These are phyloP conservation scores for Cromileptes altivelis DNA, from an alignment of 2,113 vertebrate species.

Conservation along the genomic window DNA sequence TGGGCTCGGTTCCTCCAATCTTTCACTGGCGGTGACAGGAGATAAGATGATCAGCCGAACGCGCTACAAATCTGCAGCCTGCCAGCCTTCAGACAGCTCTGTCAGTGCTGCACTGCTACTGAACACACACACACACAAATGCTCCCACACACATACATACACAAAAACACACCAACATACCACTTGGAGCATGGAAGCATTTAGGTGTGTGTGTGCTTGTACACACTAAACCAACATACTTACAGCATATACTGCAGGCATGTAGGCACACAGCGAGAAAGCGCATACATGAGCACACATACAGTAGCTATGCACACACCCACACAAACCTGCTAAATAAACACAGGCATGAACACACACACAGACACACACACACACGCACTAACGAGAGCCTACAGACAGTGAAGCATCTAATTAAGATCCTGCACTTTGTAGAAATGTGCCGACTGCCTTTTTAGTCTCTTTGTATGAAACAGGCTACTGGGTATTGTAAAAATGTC, in stretches of 20 bases:
- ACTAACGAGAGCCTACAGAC: slow-evolving; percentile 52
- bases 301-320: slow-evolving; percentile 10
- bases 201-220: neutral
- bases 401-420: slow-evolving; percentile 70
- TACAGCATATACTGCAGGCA: slow-evolving; percentile 18
- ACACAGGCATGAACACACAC: slow-evolving; percentile 11
- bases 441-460: slow-evolving; percentile 50
- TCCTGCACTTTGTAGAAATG: slow-evolving; percentile 56
- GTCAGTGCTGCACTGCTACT: slow-evolving; percentile 68
- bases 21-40: slow-evolving; percentile 80
- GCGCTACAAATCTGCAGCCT: slow-evolving; percentile 80
- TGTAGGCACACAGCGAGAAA: slow-evolving; percentile 11
- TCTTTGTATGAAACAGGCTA: slow-evolving; percentile 34
- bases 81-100: slow-evolving; percentile 79
- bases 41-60: slow-evolving; percentile 84
- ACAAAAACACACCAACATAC: slow-evolving; percentile 22
- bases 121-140: slow-evolving; percentile 35
- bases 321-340: slow-evolving; percentile 43
- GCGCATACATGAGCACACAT: slow-evolving; percentile 7
- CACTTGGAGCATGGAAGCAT: slow-evolving; percentile 10
- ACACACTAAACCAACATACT: slow-evolving; percentile 26
- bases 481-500: slow-evolving; percentile 57
- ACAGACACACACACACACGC: slow-evolving; percentile 35
- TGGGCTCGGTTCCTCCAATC: slow-evolving; percentile 72
- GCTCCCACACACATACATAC: slow-evolving; percentile 26